Percentiles rank a stretch among this genome's conserved stretches.
Conservation (phyloP, 2,888 invertebrate genomes). For the Leucoma salicis region DNA sequence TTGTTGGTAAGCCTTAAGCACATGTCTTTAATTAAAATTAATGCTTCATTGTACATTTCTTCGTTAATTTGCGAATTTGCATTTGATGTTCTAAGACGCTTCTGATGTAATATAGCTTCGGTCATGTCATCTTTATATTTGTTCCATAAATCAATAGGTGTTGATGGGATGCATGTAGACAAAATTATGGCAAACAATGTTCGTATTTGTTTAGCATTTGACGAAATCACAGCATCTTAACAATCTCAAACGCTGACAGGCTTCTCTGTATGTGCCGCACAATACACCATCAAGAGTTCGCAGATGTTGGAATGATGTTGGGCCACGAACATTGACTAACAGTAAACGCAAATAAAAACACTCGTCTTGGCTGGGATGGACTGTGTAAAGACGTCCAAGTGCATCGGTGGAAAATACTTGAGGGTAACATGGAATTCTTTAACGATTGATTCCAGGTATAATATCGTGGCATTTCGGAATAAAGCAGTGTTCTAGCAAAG, state of each 20-base stretch:
- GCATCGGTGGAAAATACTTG: constrained; percentile 16
- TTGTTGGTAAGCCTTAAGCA: constrained; percentile 38
- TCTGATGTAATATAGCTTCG: constrained; percentile 39
- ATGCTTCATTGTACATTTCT: constrained; percentile 29
- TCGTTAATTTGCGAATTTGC: constrained; percentile 28
- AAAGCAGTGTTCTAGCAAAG: constrained; percentile 33
- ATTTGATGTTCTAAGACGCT: constrained; percentile 30
- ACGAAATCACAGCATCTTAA: constrained; percentile 30
- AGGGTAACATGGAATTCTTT: constrained; percentile 4
- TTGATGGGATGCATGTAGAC: constrained; percentile 9
- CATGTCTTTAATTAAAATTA: constrained; percentile 44
- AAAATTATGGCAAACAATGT: constrained; percentile 39
- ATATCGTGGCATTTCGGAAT: constrained; percentile 31
- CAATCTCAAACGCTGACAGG: constrained; percentile 34
- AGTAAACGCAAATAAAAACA: constrained; percentile 21
- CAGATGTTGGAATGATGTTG: constrained; percentile 26
- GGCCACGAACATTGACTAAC: constrained; percentile 27
- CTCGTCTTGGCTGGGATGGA: constrained; percentile 25
- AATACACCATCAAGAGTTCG: constrained; percentile 33
- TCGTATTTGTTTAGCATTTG: constrained; percentile 35
- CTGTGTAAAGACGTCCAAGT: constrained; percentile 9
- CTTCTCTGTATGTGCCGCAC: constrained; percentile 29
- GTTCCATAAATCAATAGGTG: constrained; percentile 34
- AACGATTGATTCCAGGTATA: constrained; percentile 5
- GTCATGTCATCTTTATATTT: constrained; percentile 39